Base-by-base conservation (phyloP, 92 coral and sea anemone species). In the Paragorgia papillata region DNA sequence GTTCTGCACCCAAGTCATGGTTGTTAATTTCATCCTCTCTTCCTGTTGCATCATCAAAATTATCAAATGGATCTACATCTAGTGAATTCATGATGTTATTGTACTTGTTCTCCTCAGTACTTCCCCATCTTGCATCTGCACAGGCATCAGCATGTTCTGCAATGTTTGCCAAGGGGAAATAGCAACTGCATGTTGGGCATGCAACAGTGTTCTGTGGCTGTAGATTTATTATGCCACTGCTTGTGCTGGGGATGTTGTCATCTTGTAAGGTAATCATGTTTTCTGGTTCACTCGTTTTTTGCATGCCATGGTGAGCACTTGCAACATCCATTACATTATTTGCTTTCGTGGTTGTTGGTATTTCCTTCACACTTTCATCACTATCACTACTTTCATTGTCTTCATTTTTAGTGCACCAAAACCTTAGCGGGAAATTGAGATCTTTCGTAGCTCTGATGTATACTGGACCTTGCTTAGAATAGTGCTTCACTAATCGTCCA, bases 401-500 rank as follows among this genome's bases (percentile, higher is more conserved):
- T n/a, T 63, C 70, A 4, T 25, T 7, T 21, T 22, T 15, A 5
- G 30, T 30, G 4, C 57, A 20, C 46, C 48, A 30, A 12, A n/a
- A 39, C 9, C 33, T 7, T 19, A 67, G 58, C 9, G 39, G 54
- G 18, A 57, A 67, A 41, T 35, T 48, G 37, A 67, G 40, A 67
- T 67, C 74, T n/a, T 22, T 46, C 0, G 58, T 50, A 3, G 82
- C 64, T 62, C n/a, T n/a, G n/a, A n/a, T n/a, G n/a, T n/a, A n/a
- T n/a, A n/a, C n/a, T n/a, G n/a, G n/a, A n/a, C n/a, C 82, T 24
- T 62, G 73, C 39, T 60, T 37, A 14, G 82, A 18, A n/a, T 61
- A 53, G 46, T 77, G 82, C 43, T 77, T 77, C 21, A 77, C 28
- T 61, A 77, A 54, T 29, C 74, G 30, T 7, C 74, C 74, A 48